These are phyloP conservation scores for Cardiocondyla obscurior DNA, from an alignment of 1,140 invertebrate species.

Conservation along the genomic window DNA sequence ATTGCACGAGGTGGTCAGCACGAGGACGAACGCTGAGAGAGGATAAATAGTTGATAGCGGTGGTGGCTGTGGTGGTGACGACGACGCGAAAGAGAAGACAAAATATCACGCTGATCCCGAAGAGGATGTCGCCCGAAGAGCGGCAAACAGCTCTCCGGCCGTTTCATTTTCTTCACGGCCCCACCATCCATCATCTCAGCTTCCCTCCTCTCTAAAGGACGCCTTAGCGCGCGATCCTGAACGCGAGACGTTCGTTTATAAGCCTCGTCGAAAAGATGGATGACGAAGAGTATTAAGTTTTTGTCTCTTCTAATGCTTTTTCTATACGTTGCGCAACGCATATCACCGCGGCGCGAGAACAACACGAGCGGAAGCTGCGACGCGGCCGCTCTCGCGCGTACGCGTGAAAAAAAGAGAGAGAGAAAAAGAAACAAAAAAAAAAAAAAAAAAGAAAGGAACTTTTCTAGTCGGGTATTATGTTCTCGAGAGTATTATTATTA, in stretches of 20 bases:
- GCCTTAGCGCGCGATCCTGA: constrained; percentile 17
- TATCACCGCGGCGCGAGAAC: constrained; percentile 5
- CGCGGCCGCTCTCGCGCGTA: background rate
- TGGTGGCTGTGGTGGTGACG: constrained; percentile 37
- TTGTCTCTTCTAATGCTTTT: constrained; percentile 43
- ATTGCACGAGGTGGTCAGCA: constrained; percentile 75
- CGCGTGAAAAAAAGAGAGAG: background rate
- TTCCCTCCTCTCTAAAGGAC: constrained; percentile 55
- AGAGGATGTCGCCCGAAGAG: constrained; percentile 62
- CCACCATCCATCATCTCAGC: constrained; percentile 69
- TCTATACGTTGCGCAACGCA: constrained; percentile 43
- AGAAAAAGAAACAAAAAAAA: background rate
- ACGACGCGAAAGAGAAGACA: constrained; percentile 45
- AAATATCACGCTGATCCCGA: constrained; percentile 66
- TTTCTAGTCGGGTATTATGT: background rate
- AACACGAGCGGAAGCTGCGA: constrained; percentile 18
- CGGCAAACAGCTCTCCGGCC: background rate
- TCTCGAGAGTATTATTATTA: background rate
- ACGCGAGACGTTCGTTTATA: constrained; percentile 42
- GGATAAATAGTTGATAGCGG: constrained; percentile 64
- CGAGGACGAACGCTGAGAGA: constrained; percentile 55
- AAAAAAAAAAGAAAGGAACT: background rate
- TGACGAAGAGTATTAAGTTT: constrained; percentile 57
- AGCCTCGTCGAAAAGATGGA: constrained; percentile 61
- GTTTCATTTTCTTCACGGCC: constrained; percentile 71